These are phyloP conservation scores for Aphaenogaster rudis DNA, from an alignment of 1,140 invertebrate species.

Conservation along the genomic window DNA sequence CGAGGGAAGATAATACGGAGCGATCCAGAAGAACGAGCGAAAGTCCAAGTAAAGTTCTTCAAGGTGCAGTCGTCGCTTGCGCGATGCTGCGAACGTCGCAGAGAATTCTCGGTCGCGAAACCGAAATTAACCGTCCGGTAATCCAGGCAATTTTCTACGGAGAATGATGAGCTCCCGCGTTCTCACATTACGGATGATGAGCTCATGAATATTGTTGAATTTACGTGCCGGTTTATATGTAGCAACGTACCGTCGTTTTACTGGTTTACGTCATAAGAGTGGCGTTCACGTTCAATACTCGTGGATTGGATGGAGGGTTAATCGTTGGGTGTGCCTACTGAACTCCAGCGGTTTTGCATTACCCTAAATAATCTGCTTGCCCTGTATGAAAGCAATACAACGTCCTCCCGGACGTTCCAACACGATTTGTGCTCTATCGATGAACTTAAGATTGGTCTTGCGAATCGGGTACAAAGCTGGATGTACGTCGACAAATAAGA, in stretches of 20 bases:
- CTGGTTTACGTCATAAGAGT: not conserved
- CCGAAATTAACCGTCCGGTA: slow-evolving; percentile 35
- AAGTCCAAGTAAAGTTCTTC: slow-evolving; percentile 11
- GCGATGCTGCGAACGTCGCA: not conserved
- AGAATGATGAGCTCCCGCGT: not conserved
- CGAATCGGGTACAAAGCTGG: slow-evolving; percentile 20
- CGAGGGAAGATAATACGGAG: not conserved
- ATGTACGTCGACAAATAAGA: slow-evolving; percentile 18
- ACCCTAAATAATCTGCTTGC: not conserved
- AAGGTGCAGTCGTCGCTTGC: not conserved
- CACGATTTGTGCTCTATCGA: slow-evolving; percentile 36
- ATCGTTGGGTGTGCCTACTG: slow-evolving; percentile 21
- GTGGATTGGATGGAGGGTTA: slow-evolving; percentile 15
- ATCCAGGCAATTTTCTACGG: slow-evolving; percentile 4
- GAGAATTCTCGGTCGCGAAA: slow-evolving; percentile 10
- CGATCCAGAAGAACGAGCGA: slow-evolving; percentile 32
- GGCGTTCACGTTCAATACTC: not conserved
- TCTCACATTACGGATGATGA: not conserved
- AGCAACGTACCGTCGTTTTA: not conserved
- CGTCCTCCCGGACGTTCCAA: not conserved
- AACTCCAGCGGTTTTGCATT: not conserved
- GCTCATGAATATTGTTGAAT: not conserved
- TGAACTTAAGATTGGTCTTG: not conserved
- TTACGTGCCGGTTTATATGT: not conserved
- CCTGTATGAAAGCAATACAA: not conserved